Conservation (phyloP, 2,888 invertebrate species). For the Drosophila flavopinicola region DNA sequence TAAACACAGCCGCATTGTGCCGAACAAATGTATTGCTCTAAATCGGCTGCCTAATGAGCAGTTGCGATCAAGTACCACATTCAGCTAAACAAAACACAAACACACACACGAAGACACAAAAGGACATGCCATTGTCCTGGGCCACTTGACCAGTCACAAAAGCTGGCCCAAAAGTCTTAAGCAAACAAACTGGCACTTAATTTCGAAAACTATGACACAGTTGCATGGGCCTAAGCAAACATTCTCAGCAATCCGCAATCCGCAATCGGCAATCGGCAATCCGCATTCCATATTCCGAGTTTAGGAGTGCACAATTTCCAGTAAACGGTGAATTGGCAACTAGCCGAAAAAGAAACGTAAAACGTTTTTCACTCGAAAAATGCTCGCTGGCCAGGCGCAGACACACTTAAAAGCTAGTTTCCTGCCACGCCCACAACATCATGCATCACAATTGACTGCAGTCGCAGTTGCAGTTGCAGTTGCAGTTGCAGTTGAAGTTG, state of each 20-base stretch:
- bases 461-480: slow-evolving; percentile 10
- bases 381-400: slow-evolving; percentile 54
- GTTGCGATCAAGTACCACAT: slow-evolving; percentile 17
- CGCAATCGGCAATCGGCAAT: not conserved
- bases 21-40: slow-evolving; percentile 45
- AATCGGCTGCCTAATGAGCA: slow-evolving; percentile 59
- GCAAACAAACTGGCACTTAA: slow-evolving; percentile 51
- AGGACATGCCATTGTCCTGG: slow-evolving; percentile 11
- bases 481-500: slow-evolving; percentile 20
- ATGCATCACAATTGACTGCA: slow-evolving; percentile 16
- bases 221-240: slow-evolving; percentile 34
- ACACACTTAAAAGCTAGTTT: slow-evolving; percentile 74
- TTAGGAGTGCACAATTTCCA: slow-evolving; percentile 34
- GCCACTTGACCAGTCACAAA: slow-evolving; percentile 34
- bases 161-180: slow-evolving; percentile 13
- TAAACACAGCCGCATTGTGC: slow-evolving; percentile 31
- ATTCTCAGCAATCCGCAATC: not conserved
- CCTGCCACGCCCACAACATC: slow-evolving; percentile 65
- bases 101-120: not conserved
- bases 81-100: not conserved
- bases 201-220: slow-evolving; percentile 52
- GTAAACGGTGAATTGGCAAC: slow-evolving; percentile 42
- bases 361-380: slow-evolving; percentile 44
- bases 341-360: slow-evolving; percentile 33
- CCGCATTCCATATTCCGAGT: slow-evolving; percentile 2